Percentiles rank a stretch among this genome's conserved stretches.
Evolutionary conservation across 2,888 invertebrate genomes (phyloP).

Genomic region (Himalopsyche japonica): DNA sequence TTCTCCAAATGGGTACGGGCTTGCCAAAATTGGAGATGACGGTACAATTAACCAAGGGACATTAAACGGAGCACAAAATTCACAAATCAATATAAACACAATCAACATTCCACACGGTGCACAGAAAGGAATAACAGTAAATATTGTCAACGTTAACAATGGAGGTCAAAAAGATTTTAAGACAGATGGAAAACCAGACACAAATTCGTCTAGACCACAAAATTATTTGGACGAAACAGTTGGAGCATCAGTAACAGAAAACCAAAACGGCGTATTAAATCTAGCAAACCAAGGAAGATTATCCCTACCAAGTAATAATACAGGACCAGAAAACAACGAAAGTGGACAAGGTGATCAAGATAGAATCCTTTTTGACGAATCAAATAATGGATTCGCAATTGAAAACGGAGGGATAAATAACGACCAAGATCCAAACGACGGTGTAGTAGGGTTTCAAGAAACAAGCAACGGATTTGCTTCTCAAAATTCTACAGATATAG

Average conservation of each 20-base stretch:
- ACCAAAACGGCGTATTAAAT: not conserved
- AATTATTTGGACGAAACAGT: not conserved
- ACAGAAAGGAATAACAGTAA: not conserved
- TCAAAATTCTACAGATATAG: not conserved
- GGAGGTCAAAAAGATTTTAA: not conserved
- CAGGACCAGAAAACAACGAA: not conserved
- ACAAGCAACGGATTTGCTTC: not conserved
- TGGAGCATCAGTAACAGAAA: not conserved
- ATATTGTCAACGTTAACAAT: not conserved
- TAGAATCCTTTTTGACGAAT: not conserved
- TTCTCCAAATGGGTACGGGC: slow-evolving; percentile 11
- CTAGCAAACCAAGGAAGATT: not conserved
- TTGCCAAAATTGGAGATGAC: not conserved
- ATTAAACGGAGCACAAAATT: not conserved
- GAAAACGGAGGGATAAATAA: not conserved
- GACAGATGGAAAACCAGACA: not conserved
- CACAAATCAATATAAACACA: not conserved
- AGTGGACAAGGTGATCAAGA: not conserved
- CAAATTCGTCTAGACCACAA: not conserved
- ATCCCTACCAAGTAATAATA: not conserved
- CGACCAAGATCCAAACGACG: not conserved
- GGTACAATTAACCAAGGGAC: not conserved
- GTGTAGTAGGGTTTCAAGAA: not conserved
- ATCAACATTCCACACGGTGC: not conserved
- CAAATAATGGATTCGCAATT: not conserved